Evolutionary conservation across 2,113 vertebrate genomes (phyloP).

Genomic region (Epinephelus fuscoguttatus): DNA sequence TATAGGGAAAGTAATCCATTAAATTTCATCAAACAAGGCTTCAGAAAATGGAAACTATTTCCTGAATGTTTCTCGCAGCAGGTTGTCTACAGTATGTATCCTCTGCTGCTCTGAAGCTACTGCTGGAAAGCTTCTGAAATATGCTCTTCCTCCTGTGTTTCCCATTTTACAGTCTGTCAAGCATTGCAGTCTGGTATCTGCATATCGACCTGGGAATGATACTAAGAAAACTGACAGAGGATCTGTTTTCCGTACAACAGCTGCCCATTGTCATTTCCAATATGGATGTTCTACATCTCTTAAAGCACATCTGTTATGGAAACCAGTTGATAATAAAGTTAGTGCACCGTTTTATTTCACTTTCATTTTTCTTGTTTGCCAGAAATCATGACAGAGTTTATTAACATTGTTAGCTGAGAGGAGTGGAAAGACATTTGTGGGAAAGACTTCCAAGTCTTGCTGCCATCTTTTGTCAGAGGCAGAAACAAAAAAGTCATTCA

Average conservation of each 20-base stretch:
- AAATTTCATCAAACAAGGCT: constrained; percentile 47
- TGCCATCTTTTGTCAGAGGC: constrained; percentile 5
- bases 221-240: constrained; percentile 58
- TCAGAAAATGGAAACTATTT: constrained; percentile 54
- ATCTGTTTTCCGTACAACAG: constrained; percentile 65
- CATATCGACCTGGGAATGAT: constrained; percentile 50
- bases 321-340: constrained; percentile 51
- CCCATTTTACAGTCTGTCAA: constrained; percentile 35
- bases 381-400: constrained; percentile 43
- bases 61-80: constrained; percentile 39
- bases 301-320: constrained; percentile 50
- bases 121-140: constrained; percentile 52
- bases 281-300: constrained; percentile 30
- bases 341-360: constrained; percentile 34
- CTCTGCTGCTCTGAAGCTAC: constrained; percentile 30
- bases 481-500: background rate
- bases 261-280: constrained; percentile 57
- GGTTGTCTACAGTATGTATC: constrained; percentile 22
- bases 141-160: constrained; percentile 54
- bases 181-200: constrained; percentile 48
- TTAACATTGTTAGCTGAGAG: background rate
- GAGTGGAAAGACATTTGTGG: constrained; percentile 31
- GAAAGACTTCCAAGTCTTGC: constrained; percentile 12
- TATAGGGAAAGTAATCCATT: constrained; percentile 43
- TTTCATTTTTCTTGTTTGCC: constrained; percentile 32